Conservation (phyloP, 2,888 invertebrate genomes). For the Prosapia bicincta region DNA sequence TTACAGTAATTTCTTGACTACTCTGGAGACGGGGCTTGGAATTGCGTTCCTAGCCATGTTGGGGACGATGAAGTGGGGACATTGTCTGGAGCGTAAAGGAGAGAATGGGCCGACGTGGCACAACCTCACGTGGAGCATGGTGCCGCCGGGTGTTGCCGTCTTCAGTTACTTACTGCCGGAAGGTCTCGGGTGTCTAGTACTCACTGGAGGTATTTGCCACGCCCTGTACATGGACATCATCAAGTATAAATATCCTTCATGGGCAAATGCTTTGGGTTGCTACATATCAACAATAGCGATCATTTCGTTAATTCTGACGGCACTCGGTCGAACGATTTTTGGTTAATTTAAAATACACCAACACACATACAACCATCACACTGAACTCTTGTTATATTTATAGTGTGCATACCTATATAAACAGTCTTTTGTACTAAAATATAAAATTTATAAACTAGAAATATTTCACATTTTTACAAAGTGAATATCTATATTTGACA, state of each 20-base stretch:
- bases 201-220: background rate
- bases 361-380: too few relatives aligned
- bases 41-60: background rate
- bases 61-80: conserved; percentile 9
- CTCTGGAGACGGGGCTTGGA: background rate
- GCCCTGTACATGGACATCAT: conserved; percentile 14
- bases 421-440: too few relatives aligned
- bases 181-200: background rate
- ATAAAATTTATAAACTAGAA: too few relatives aligned
- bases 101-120: background rate
- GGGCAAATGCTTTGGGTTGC: conserved; percentile 3
- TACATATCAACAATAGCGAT: background rate
- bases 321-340: background rate
- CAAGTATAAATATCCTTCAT: conserved; percentile 4
- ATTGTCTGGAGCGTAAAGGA: background rate
- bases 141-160: conserved; percentile 1
- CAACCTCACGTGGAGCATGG: background rate
- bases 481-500: too few relatives aligned
- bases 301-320: background rate
- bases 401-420: too few relatives aligned
- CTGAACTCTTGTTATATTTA: too few relatives aligned
- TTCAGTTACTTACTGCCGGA: conserved; percentile 1
- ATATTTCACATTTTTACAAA: too few relatives aligned
- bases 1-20: conserved; percentile 3
- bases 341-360: too few relatives aligned